Base-by-base conservation (phyloP, 2,888 invertebrate species). In the Xestia c-nigrum region DNA sequence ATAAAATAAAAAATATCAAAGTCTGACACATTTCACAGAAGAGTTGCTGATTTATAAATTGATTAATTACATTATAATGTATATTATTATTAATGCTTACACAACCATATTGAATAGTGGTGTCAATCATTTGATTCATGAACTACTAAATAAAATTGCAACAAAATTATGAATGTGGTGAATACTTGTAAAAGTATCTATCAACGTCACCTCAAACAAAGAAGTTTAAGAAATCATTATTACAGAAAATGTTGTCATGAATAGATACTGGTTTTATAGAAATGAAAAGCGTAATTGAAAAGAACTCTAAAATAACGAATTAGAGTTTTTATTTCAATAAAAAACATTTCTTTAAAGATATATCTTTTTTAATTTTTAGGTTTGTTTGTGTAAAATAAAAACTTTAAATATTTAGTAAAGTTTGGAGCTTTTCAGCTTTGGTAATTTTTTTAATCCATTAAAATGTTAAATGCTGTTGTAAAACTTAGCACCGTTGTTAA, bases 81-180 rank as follows among this genome's bases (percentile, higher is more conserved):
- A 40, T 4, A 40, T 6, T 6, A 40, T 40, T 40, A 40, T 59
- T 16, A 52, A 5, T 19, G 14, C 55, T 1, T 16, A 12, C 67
- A 64, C 64, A 47, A 72, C 69, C 69, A 9, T 52, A 21, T 69
- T 50, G 43, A 68, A 78, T 24, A n/a, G 4, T 12, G 38, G 12
- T 40, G 68, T 69, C 78, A 72, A 69, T 83, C 78, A 78, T 66
- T 65, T 4, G 14, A 61, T 80, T 67, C 57, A 63, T 16, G 14
- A 65, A 50, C 50, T 57, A 14, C 50, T 43, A 52, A 52, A 38
- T 38, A 71, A 47, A 70, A 69, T 46, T n/a, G 19, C n/a, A 43
- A 46, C 16, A 38, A n/a, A 52, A n/a, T 76, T 19, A 43, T 38
- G 40, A 5, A 38, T 50, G 6, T 19, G 12, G 21, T 57, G 47